Conservation (phyloP, 2,888 invertebrate species). For the Brenthis ino region DNA sequence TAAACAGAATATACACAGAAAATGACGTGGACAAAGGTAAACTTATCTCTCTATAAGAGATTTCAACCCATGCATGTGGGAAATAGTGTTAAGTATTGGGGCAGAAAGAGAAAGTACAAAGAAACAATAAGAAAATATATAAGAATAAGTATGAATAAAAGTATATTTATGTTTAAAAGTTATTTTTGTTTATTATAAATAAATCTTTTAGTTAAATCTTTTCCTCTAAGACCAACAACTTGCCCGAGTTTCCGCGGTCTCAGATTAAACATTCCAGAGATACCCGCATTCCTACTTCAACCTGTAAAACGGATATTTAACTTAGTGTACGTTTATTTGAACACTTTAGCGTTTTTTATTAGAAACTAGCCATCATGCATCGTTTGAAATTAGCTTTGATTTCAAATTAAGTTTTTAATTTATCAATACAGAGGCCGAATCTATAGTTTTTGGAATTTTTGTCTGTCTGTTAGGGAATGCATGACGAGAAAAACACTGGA, state of each 20-base stretch:
- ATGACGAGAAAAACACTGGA: too few species aligned
- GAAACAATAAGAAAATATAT: too few species aligned
- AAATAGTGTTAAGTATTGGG: too few species aligned
- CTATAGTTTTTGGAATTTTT: too few species aligned
- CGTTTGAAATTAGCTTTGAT: neutral
- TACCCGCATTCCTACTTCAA: constrained; percentile 35
- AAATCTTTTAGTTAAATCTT: constrained; percentile 14
- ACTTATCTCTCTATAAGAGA: too few species aligned
- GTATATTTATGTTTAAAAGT: neutral
- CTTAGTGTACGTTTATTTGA: constrained; percentile 25
- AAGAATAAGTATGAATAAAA: too few species aligned
- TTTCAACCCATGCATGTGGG: too few species aligned
- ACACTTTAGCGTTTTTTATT: constrained; percentile 12
- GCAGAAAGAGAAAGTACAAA: too few species aligned
- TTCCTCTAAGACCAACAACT: constrained; percentile 11
- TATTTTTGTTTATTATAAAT: constrained; percentile 6
- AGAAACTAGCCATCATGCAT: neutral
- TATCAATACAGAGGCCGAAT: too few species aligned
- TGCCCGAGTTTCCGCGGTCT: constrained; percentile 23
- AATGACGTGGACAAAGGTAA: too few species aligned
- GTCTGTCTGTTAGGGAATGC: too few species aligned
- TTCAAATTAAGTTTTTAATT: neutral
- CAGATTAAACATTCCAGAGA: constrained; percentile 40
- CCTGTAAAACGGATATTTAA: constrained; percentile 33
- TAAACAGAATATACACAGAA: too few species aligned